Evolutionary conservation across 2,113 vertebrate species (phyloP).

Genomic region (Labeo rohita): DNA sequence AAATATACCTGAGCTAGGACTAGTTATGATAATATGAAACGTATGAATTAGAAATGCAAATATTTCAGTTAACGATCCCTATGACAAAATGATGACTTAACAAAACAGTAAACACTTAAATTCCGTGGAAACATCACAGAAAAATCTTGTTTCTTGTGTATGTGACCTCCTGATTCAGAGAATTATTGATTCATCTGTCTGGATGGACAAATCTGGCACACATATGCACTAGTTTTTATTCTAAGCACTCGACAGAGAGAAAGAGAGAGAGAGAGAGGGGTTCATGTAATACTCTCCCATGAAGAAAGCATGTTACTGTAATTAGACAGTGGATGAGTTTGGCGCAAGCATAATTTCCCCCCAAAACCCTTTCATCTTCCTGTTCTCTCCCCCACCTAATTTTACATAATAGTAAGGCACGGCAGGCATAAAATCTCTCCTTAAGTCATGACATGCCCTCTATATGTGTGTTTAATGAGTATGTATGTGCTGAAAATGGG

Average conservation of each 20-base stretch:
- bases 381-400: conserved; percentile 24
- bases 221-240: neutral
- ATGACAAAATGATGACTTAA: neutral
- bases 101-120: neutral
- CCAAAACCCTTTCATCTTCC: conserved; percentile 29
- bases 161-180: neutral
- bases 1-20: too few species aligned
- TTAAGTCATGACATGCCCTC: conserved; percentile 7
- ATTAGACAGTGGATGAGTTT: conserved; percentile 41
- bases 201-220: neutral
- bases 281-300: neutral
- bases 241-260: neutral
- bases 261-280: neutral
- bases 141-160: neutral
- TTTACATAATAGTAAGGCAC: conserved; percentile 39
- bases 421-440: conserved; percentile 11
- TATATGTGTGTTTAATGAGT: conserved; percentile 37
- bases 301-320: conserved; percentile 27
- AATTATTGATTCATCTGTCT: conserved; percentile 10
- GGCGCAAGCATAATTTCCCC: conserved; percentile 24
- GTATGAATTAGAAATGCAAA: too few species aligned
- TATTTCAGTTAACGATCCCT: too few species aligned
- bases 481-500: conserved; percentile 14
- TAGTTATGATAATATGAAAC: neutral
- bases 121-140: neutral